A percentile compares a stretch with the other conserved stretches of the same genome.
phyloP scores from a whole-genome alignment of 2,113 vertebrate genomes.

The Thryonomys swinderianus region DNA sequence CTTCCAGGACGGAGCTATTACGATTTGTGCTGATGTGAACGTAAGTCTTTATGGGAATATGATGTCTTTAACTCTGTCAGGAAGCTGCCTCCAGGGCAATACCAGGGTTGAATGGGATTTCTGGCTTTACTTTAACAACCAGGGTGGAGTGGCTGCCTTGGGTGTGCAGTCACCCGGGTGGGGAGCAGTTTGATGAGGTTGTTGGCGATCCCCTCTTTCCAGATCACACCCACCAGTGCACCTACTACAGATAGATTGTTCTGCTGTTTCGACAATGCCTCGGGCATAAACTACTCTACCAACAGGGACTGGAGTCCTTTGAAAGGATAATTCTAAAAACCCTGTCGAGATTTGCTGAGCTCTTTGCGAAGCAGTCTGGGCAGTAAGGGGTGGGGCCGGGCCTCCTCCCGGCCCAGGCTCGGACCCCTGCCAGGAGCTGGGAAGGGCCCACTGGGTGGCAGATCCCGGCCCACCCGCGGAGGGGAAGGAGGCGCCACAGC shows the following conservation, averaged over 20 bases:
- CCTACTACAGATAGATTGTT: not conserved
- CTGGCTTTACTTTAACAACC: not conserved
- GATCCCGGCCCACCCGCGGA: too few relatives aligned
- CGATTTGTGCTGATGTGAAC: not conserved
- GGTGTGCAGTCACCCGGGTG: not conserved
- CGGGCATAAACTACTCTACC: not conserved
- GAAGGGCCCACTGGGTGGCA: not conserved
- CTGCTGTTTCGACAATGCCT: not conserved
- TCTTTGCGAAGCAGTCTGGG: not conserved
- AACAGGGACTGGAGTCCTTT: not conserved
- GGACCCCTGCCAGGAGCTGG: not conserved
- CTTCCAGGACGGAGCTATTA: not conserved
- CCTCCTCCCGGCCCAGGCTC: not conserved
- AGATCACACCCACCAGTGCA: not conserved
- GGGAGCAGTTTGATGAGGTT: not conserved
- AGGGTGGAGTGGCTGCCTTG: not conserved
- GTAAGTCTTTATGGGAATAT: not conserved
- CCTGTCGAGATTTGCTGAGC: not conserved
- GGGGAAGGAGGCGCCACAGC: too few relatives aligned
- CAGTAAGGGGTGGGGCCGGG: too few relatives aligned
- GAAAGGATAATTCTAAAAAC: not conserved
- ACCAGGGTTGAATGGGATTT: not conserved
- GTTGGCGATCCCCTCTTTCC: not conserved
- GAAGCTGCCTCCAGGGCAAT: not conserved
- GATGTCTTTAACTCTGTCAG: not conserved